Evolutionary conservation across 2,797 vertebrate species (phyloP).

Genomic region (Diceros bicornis): DNA sequence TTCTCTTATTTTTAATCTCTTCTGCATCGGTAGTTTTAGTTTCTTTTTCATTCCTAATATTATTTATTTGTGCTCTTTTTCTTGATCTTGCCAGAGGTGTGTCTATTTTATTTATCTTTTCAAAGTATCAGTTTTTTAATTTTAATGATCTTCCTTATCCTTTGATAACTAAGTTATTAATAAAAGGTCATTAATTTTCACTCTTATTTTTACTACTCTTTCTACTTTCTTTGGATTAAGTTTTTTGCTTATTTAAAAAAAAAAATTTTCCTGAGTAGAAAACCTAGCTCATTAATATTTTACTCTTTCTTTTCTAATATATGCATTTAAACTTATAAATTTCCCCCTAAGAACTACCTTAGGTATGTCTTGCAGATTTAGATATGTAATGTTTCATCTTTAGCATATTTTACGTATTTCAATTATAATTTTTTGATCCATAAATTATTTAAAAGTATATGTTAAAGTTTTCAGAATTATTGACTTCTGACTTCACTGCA

Average conservation of each 20-base stretch:
- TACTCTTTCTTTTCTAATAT: neutral
- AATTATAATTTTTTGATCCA: neutral
- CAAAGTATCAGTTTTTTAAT: neutral
- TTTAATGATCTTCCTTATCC: neutral
- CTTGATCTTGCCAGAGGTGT: neutral
- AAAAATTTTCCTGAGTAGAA: neutral
- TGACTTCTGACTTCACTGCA: neutral
- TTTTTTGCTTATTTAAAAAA: neutral
- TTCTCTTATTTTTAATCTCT: neutral
- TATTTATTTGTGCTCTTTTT: slow-evolving; percentile 3
- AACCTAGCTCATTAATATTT: neutral
- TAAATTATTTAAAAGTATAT: neutral
- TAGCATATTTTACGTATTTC: neutral
- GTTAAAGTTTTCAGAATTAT: neutral
- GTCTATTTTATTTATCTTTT: neutral
- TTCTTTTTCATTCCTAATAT: neutral
- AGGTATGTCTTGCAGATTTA: neutral
- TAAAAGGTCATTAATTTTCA: neutral
- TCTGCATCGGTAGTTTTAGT: neutral
- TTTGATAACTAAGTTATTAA: neutral
- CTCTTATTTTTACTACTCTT: neutral
- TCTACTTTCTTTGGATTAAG: neutral
- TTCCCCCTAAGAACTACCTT: neutral
- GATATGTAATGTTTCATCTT: neutral
- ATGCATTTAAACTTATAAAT: neutral